Evolutionary conservation across 2,113 vertebrate genomes (phyloP).

Genomic region (Fulmarus glacialis): DNA sequence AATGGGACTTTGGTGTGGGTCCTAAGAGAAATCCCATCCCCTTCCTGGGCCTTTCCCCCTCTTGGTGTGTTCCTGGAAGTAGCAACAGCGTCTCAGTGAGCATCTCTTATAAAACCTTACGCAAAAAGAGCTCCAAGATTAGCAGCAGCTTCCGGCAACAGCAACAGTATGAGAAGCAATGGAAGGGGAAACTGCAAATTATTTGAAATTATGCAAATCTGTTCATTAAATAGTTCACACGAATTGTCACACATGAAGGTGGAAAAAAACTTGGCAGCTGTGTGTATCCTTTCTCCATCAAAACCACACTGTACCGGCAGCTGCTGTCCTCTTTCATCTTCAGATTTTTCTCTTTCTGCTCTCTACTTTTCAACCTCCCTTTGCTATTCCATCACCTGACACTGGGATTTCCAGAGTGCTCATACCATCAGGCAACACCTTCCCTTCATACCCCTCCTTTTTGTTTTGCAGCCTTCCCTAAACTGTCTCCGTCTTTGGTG

Average conservation of each 20-base stretch:
- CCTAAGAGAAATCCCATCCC: not conserved
- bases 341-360: not conserved
- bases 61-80: not conserved
- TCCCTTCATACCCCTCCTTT: not conserved
- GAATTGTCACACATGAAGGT: constrained; percentile 23
- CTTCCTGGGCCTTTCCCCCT: not conserved
- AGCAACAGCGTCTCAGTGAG: not conserved
- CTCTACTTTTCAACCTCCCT: not conserved
- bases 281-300: not conserved
- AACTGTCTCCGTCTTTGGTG: not conserved
- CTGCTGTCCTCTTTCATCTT: not conserved
- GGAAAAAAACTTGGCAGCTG: not conserved
- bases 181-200: not conserved
- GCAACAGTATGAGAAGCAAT: not conserved
- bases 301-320: not conserved
- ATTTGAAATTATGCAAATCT: constrained; percentile 44
- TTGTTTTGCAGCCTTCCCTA: not conserved
- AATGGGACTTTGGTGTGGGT: not conserved
- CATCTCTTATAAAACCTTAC: not conserved
- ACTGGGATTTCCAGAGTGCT: not conserved
- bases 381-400: not conserved
- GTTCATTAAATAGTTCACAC: constrained; percentile 13
- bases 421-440: not conserved
- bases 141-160: not conserved
- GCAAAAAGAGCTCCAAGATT: not conserved